A percentile compares a stretch with the other conserved stretches of the same genome.
phyloP scores from a whole-genome alignment of 2,888 invertebrate genomes.

The Callimorpha dominula region DNA sequence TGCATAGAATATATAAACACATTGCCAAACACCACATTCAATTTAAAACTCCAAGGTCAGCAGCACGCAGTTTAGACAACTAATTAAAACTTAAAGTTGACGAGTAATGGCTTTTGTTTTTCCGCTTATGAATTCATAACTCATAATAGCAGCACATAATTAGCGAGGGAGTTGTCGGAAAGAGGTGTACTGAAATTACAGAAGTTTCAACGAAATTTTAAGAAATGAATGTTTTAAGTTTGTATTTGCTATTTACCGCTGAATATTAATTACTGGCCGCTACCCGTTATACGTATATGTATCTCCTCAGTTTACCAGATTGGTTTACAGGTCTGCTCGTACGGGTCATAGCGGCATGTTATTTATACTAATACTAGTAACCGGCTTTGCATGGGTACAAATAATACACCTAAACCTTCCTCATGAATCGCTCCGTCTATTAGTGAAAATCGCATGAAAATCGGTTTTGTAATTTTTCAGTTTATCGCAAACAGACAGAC shows the following conservation, averaged over 20 bases:
- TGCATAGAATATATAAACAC: slow-evolving; percentile 2
- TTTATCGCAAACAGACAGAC: too few species aligned
- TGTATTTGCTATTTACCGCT: background rate
- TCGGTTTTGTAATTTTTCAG: too few species aligned
- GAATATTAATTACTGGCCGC: background rate
- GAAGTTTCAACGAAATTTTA: slow-evolving; percentile 34
- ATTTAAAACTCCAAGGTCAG: slow-evolving; percentile 38
- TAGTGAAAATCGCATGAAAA: too few species aligned
- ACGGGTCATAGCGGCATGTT: too few species aligned
- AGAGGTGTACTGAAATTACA: slow-evolving; percentile 33
- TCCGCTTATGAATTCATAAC: slow-evolving; percentile 66
- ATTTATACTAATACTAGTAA: too few species aligned
- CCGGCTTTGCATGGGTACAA: too few species aligned
- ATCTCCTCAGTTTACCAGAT: too few species aligned
- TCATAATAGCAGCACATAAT: slow-evolving; percentile 56
- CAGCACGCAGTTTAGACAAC: slow-evolving; percentile 49
- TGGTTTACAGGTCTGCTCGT: too few species aligned
- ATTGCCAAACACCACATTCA: slow-evolving; percentile 16
- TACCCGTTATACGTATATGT: too few species aligned
- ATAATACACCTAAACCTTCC: too few species aligned
- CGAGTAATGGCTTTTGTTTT: slow-evolving; percentile 68
- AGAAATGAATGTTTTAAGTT: slow-evolving; percentile 15
- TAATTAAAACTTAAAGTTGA: slow-evolving; percentile 68
- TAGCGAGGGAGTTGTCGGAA: slow-evolving; percentile 39
- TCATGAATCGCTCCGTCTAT: too few species aligned